Base-by-base conservation (phyloP, 2,797 vertebrate genomes). In the Pempheris klunzingeri region DNA sequence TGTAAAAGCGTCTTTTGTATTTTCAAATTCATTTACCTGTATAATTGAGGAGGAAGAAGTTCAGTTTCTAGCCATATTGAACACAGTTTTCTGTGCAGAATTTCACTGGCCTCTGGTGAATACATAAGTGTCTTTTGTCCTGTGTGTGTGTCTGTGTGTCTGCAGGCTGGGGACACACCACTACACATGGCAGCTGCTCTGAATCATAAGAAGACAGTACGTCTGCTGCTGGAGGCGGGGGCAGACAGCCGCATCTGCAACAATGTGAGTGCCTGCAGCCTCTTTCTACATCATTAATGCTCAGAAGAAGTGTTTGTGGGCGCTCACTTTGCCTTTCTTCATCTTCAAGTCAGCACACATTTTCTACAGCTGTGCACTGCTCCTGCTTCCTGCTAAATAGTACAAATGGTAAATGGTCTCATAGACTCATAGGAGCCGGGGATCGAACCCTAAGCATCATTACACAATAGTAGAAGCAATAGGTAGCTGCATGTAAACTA, bases 121-220 rank as follows among this genome's bases (percentile, higher is more conserved):
- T 39, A 39, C 28, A 13, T 30, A 6, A 30, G 24, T 22, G 10
- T 13, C 30, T 78, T 24, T 54, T 46, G 28, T 63, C 46, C 8
- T 74, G 20, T 61, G 10, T 72, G 11, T 49, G 15, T 52, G 28
- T 60, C 18, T 61, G n/a, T 64, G 44, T 15, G 41, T n/a, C 5
- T 47, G 20, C 88, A 99, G 98, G 95, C 89, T 26, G 98, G 98
- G 28, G 97, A 99, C 76, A 97, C 97, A 0, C 96, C 97, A 0
- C 95, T 99, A 58, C 98, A 99, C n/a, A 88, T 98, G 3, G 97
- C 97, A 53, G 96, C 98, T 73, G 94, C 96, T 52, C 94, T 99
- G 39, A 99, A 98, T 87, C 98, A 99, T 89, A 98, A 96, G 93
- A 99, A 99, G 89, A 96, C 96, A 10, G 96, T 95, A 10, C 96